phyloP scores from a whole-genome alignment of 1,140 invertebrate genomes.

The Ditylenchus dipsaci region DNA sequence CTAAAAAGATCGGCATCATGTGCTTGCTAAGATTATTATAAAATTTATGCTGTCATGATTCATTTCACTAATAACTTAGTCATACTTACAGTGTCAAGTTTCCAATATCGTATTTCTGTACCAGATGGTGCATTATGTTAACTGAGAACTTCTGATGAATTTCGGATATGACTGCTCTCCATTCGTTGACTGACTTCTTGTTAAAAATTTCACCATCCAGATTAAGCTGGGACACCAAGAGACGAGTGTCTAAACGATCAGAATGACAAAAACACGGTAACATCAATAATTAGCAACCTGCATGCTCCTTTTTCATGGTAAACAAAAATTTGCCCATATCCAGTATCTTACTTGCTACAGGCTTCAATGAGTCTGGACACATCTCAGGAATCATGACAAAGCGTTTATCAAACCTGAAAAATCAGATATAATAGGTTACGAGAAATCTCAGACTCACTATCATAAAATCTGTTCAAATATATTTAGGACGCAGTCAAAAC shows the following conservation, averaged over 20 bases:
- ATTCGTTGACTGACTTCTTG: conserved; percentile 14
- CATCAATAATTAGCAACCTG: conserved; percentile 8
- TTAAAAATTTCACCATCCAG: conserved; percentile 12
- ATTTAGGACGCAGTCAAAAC: too few species aligned
- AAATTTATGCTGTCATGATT: background rate
- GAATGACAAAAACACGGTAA: background rate
- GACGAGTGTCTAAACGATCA: conserved; percentile 16
- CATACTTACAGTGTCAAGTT: conserved; percentile 21
- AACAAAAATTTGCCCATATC: conserved; percentile 29
- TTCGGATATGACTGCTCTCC: conserved; percentile 6
- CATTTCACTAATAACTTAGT: conserved; percentile 3
- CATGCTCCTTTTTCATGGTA: conserved; percentile 25
- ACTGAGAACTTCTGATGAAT: conserved; percentile 14
- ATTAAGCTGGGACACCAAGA: conserved; percentile 10
- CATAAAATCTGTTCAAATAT: too few species aligned
- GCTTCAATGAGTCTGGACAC: conserved; percentile 8
- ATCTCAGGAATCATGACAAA: conserved; percentile 31
- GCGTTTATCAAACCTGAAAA: conserved; percentile 23
- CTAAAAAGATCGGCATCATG: too few species aligned
- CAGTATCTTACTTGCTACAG: conserved; percentile 12
- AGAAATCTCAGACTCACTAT: too few species aligned
- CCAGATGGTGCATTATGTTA: conserved; percentile 24
- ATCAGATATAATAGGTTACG: too few species aligned
- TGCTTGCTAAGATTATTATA: too few species aligned
- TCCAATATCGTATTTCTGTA: conserved; percentile 19